Percentiles rank a stretch among this genome's conserved stretches.
These are phyloP conservation scores for Gila orcuttii DNA, from an alignment of 2,113 vertebrate genomes.

Conservation along the genomic window DNA sequence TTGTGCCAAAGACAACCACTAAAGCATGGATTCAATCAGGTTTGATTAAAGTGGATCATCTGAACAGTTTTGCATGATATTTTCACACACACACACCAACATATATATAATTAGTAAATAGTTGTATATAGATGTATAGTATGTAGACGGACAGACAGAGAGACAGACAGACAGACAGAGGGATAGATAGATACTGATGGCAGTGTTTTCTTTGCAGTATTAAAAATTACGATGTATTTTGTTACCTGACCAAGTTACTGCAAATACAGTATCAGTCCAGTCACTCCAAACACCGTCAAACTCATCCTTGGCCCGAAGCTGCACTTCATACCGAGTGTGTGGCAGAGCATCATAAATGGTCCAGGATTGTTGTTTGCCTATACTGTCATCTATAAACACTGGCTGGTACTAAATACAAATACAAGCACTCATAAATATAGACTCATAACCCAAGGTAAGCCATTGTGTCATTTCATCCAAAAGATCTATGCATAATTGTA, in stretches of 20 bases:
- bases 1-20: background rate
- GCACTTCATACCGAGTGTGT: constrained; percentile 64
- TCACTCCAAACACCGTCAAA: constrained; percentile 73
- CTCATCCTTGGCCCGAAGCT: constrained; percentile 66
- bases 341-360: constrained; percentile 66
- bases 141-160: background rate
- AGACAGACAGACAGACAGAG: no score
- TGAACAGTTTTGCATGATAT: no score
- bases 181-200: background rate
- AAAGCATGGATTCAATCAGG: no score
- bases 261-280: constrained; percentile 66
- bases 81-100: background rate
- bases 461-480: background rate
- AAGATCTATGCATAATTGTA: background rate
- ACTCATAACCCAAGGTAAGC: background rate
- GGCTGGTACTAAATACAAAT: constrained; percentile 56
- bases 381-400: rapidly evolving
- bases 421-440: constrained; percentile 35
- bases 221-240: background rate
- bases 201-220: no score
- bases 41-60: no score
- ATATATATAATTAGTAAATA: background rate
- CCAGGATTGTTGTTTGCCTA: rapidly evolving
- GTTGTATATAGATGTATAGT: background rate
- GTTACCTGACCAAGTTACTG: constrained; percentile 69